Base-by-base conservation (phyloP, 2,113 vertebrate genomes). In the Oxyura jamaicensis region DNA sequence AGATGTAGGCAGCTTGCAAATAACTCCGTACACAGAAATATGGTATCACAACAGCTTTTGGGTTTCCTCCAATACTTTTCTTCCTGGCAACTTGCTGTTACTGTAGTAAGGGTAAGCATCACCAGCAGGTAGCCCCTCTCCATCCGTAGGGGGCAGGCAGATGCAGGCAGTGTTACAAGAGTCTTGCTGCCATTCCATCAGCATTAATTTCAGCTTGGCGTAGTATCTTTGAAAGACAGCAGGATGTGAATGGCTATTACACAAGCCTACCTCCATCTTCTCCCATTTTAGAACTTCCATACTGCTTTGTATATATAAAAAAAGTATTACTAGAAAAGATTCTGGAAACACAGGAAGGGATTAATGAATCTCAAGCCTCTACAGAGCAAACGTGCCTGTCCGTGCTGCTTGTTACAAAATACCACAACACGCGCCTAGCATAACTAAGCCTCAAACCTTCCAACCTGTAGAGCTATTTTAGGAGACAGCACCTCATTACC, bases 391-490 rank as follows among this genome's bases (percentile, higher is more conserved):
- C 1, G 1, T 7, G 50, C 28, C 58, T 13, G 42, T 13, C 39
- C n/a, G 2, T 7, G 44, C 39, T 10, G 13, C 6, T 1, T 14
- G 18, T 21, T 16, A 39, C 48, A 25, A 58, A 60, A 21, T 2
- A 22, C 60, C 4, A 0, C 3, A 26, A 29, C 1, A 11, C 2
- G 20, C 42, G 44, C 53, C 55, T 6, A 8, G 22, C 42, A 5
- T 8, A 26, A 26, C 21, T 8, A 68, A 15, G 20, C 55, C 55
- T 48, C 2, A 0, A 35, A 55, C 26, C 33, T 9, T 0, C 1
- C 6, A 42, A 36, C 31, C n/a, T 21, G 17, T 22, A 31, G 23
- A 66, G 79, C n/a, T 85, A 10, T 15, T 78, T 55, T 9, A 88
- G 66, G 42, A 79, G 42, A 69, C 19, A 29, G 13, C 1, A 6